Conservation (phyloP, 35 echinoderm and acorn worm species). For the Hemicentrotus pulcherrimus region DNA sequence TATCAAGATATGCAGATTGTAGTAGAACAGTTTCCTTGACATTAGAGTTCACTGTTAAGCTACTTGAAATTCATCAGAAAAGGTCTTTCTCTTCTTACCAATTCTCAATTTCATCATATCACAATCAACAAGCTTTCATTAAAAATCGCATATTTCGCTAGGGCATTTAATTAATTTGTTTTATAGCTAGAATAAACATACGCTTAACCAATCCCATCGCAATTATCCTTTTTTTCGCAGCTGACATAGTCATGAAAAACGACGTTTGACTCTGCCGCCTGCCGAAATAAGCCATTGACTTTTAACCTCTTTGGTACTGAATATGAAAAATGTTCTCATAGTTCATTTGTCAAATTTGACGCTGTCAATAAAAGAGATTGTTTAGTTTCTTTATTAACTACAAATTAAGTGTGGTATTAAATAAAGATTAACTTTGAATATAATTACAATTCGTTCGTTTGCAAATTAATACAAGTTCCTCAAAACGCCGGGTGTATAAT, state of each 20-base stretch:
- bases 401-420: not conserved
- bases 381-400: not conserved
- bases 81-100: not conserved
- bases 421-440: not conserved
- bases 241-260: not conserved
- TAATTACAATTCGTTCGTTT: not conserved
- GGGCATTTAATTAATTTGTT: not conserved
- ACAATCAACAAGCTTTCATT: not conserved
- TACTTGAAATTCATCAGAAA: not conserved
- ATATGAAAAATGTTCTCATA: no score
- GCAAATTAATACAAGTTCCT: not conserved
- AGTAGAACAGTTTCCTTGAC: not conserved
- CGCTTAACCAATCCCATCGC: not conserved
- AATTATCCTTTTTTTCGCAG: not conserved
- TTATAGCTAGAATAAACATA: not conserved
- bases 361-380: not conserved
- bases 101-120: not conserved
- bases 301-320: not conserved
- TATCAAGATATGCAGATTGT: not conserved
- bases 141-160: not conserved
- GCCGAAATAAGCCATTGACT: not conserved
- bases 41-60: not conserved
- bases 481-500: not conserved
- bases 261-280: not conserved
- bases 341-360: not conserved